phyloP scores from a whole-genome alignment of 2,113 vertebrate species.

The Symphodus melops region DNA sequence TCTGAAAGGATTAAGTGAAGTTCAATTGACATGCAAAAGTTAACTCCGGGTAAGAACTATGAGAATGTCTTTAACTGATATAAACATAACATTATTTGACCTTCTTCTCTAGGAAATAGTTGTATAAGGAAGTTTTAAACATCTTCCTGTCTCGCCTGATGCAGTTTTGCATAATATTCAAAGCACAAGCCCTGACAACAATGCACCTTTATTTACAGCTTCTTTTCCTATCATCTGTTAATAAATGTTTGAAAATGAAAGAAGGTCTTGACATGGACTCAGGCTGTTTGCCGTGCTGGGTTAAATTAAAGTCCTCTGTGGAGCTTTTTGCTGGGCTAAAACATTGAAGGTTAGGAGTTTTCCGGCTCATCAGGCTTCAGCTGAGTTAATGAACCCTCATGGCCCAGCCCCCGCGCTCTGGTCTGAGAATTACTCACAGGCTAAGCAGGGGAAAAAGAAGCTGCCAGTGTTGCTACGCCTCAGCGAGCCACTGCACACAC shows the following conservation, averaged over 20 bases:
- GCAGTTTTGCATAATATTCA: slow-evolving; percentile 19
- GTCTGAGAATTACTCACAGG: slow-evolving; percentile 65
- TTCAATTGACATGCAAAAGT: slow-evolving; percentile 21
- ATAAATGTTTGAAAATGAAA: slow-evolving; percentile 9
- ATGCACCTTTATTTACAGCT: neutral
- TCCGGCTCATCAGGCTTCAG: slow-evolving; percentile 73
- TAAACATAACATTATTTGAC: neutral
- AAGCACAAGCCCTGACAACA: slow-evolving; percentile 2
- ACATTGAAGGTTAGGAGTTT: slow-evolving; percentile 64
- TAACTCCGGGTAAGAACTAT: slow-evolving; percentile 19
- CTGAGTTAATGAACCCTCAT: slow-evolving; percentile 76
- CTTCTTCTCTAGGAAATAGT: neutral
- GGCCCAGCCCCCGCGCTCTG: slow-evolving; percentile 40
- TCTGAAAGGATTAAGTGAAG: slow-evolving; percentile 29
- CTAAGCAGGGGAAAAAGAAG: slow-evolving; percentile 53
- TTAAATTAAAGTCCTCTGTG: slow-evolving; percentile 17
- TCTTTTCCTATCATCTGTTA: neutral
- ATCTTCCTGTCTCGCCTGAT: neutral
- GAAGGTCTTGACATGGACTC: neutral
- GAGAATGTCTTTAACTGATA: neutral
- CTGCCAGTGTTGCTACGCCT: slow-evolving; percentile 63
- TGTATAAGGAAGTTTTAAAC: neutral
- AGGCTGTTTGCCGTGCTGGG: slow-evolving; percentile 6
- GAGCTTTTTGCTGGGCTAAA: slow-evolving; percentile 44
- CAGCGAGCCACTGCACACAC: slow-evolving; percentile 52